These are phyloP conservation scores for Apocrypta bakeri DNA, from an alignment of 1,140 invertebrate species.

Conservation along the genomic window DNA sequence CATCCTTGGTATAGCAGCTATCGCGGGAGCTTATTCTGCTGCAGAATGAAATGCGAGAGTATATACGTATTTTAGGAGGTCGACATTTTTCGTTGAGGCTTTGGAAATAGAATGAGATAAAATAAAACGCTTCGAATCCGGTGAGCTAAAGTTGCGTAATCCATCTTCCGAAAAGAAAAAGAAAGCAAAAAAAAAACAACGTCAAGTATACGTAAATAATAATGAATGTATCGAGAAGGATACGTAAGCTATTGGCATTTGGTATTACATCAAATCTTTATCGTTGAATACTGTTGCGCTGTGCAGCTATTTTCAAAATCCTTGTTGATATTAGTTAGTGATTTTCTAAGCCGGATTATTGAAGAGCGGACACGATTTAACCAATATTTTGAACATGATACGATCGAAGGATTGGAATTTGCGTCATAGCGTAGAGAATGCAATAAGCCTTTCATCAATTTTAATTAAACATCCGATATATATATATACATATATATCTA, in stretches of 20 bases:
- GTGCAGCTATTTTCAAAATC: neutral
- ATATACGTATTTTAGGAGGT: neutral
- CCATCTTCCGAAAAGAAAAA: neutral
- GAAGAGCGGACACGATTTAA: neutral
- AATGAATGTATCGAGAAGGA: no score
- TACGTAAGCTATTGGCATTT: no score
- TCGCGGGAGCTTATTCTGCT: neutral
- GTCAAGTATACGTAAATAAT: no score
- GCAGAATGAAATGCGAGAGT: neutral
- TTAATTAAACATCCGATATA: neutral
- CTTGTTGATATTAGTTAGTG: neutral
- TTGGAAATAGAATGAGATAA: no score
- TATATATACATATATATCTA: no score
- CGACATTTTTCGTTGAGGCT: neutral
- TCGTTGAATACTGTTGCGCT: neutral
- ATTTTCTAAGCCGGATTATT: neutral
- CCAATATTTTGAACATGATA: neutral
- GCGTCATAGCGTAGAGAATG: neutral
- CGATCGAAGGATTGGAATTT: neutral
- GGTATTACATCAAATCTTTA: neutral
- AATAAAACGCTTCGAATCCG: neutral
- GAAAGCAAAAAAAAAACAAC: no score
- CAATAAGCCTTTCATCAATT: neutral
- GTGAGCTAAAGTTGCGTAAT: neutral
- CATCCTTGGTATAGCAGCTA: neutral